Conservation (phyloP, 2,797 vertebrate species). For the Acanthurus leucopareius region DNA sequence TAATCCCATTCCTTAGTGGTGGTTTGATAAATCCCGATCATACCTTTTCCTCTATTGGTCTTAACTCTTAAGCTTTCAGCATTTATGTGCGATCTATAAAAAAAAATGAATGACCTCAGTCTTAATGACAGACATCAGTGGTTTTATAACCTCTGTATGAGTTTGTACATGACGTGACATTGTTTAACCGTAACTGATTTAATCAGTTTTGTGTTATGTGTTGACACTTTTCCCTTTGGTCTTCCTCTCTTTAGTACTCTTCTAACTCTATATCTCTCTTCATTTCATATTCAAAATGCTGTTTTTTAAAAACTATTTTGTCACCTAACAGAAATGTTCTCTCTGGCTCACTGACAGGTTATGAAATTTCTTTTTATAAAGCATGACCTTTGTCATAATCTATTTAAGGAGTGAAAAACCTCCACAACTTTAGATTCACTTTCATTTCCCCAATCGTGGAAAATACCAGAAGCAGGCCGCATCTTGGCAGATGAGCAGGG, state of each 20-base stretch:
- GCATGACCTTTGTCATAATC: background rate
- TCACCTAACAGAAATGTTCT: background rate
- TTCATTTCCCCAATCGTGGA: background rate
- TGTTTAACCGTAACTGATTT: background rate
- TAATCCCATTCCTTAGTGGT: background rate
- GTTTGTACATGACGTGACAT: background rate
- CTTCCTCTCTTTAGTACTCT: background rate
- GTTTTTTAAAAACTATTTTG: background rate
- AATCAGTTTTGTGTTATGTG: background rate
- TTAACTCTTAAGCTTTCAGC: constrained; percentile 37
- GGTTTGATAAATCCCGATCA: background rate
- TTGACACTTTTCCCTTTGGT: background rate
- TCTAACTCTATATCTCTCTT: background rate
- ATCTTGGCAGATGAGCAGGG: accelerated
- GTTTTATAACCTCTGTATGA: constrained; percentile 36
- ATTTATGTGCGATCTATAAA: constrained; percentile 9
- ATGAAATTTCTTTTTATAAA: background rate
- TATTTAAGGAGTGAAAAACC: background rate
- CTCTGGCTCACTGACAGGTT: no score
- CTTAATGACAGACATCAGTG: background rate
- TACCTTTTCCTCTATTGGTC: background rate
- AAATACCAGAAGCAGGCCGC: background rate
- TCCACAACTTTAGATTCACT: background rate
- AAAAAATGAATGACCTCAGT: constrained; percentile 12
- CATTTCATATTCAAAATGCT: background rate